Percentiles rank a stretch among this genome's conserved stretches.
phyloP scores from a whole-genome alignment of 2,888 invertebrate genomes.

The Agonopterix heracliana region DNA sequence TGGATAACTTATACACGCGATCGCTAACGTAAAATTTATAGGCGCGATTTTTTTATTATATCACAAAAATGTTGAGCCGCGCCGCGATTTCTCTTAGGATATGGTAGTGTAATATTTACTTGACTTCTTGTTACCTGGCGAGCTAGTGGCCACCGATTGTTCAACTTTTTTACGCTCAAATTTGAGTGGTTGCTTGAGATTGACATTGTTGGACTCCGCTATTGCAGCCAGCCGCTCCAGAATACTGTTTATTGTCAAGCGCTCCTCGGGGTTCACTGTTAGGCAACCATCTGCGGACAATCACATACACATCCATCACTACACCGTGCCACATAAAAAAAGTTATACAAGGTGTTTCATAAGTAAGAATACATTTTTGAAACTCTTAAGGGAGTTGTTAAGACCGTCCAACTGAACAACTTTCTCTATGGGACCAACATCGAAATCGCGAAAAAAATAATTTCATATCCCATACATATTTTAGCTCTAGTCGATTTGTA shows the following conservation, averaged over 20 bases:
- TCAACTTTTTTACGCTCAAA: conserved; percentile 80
- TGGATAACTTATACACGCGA: conserved; percentile 32
- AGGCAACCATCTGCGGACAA: conserved; percentile 83
- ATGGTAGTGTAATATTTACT: conserved; percentile 78
- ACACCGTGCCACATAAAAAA: no score
- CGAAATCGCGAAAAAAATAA: no score
- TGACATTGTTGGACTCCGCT: conserved; percentile 89
- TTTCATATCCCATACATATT: no score
- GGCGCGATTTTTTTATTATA: conserved; percentile 28
- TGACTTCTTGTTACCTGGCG: conserved; percentile 78
- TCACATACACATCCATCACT: conserved; percentile 7
- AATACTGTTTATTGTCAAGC: conserved; percentile 86
- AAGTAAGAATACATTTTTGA: no score
- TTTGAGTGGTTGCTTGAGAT: conserved; percentile 86
- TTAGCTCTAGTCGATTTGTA: no score
- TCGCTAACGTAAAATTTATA: conserved; percentile 26
- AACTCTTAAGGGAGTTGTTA: no score
- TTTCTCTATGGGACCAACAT: no score
- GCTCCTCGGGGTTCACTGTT: conserved; percentile 87
- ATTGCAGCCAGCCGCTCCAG: conserved; percentile 92
- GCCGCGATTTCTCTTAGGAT: conserved; percentile 58
- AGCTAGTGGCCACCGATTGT: conserved; percentile 78
- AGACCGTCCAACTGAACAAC: no score
- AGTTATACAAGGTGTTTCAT: no score
- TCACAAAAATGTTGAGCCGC: conserved; percentile 34